A percentile compares a stretch with the other conserved stretches of the same genome.
These are phyloP conservation scores for Allobates femoralis DNA, from an alignment of 2,797 vertebrate species.

Conservation along the genomic window DNA sequence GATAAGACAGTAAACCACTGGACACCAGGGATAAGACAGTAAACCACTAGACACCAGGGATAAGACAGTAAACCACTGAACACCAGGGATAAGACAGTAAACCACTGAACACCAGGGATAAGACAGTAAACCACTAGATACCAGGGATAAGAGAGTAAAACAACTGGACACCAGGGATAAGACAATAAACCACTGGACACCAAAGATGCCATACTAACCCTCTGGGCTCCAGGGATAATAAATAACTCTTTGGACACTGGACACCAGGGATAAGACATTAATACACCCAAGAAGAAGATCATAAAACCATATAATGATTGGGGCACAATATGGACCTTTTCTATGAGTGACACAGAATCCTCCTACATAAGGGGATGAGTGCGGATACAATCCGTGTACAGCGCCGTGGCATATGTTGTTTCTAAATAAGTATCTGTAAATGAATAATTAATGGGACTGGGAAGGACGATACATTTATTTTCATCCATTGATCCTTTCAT, in stretches of 20 bases:
- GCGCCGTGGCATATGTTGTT: not conserved
- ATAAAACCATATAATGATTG: not conserved
- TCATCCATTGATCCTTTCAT: not conserved
- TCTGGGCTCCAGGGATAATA: not conserved
- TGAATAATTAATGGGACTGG: not conserved
- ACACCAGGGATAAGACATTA: not conserved
- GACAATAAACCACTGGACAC: not conserved
- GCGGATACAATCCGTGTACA: not conserved
- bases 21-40: no score
- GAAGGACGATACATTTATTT: not conserved
- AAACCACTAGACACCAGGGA: not conserved
- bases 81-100: not conserved
- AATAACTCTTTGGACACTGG: not conserved
- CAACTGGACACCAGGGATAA: not conserved
- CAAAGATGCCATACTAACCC: not conserved
- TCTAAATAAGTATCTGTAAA: not conserved
- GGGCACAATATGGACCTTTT: not conserved
- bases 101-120: not conserved
- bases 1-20: no score
- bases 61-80: not conserved
- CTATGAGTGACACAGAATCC: not conserved
- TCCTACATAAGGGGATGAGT: not conserved
- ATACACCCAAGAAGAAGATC: not conserved
- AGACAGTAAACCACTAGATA: not conserved
- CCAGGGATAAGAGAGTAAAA: no score